Conservation (phyloP, 2,888 invertebrate genomes). For the Euphydryas editha region DNA sequence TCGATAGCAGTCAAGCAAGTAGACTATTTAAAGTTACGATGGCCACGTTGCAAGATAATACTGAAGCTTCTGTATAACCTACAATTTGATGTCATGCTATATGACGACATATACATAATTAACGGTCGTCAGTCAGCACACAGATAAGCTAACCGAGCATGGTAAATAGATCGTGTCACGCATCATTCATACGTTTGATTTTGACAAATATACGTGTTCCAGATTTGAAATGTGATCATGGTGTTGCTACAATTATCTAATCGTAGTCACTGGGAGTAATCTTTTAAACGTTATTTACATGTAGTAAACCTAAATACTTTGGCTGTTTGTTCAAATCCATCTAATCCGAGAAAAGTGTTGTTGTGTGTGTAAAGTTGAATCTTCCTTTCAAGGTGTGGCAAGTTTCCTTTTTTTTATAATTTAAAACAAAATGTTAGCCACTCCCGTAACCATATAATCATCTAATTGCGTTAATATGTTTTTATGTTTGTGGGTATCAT, state of each 20-base stretch:
- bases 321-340: no score
- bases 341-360: no score
- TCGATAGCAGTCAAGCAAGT: no score
- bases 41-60: background rate
- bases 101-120: background rate
- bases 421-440: no score
- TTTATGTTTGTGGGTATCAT: no score
- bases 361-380: no score
- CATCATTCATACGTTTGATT: slow-evolving; percentile 25
- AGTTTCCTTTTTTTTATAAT: no score
- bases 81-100: background rate
- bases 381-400: no score
- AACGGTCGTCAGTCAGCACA: background rate
- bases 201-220: slow-evolving; percentile 25
- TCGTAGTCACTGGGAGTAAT: background rate
- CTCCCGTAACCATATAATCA: no score
- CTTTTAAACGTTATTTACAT: background rate
- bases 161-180: slow-evolving; percentile 21
- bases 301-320: no score
- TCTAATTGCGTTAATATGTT: no score
- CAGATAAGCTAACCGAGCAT: background rate
- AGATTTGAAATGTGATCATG: background rate
- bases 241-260: background rate
- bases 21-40: no score
- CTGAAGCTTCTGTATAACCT: background rate